phyloP scores from a whole-genome alignment of 2,797 vertebrate species.

The Anguilla obscura region DNA sequence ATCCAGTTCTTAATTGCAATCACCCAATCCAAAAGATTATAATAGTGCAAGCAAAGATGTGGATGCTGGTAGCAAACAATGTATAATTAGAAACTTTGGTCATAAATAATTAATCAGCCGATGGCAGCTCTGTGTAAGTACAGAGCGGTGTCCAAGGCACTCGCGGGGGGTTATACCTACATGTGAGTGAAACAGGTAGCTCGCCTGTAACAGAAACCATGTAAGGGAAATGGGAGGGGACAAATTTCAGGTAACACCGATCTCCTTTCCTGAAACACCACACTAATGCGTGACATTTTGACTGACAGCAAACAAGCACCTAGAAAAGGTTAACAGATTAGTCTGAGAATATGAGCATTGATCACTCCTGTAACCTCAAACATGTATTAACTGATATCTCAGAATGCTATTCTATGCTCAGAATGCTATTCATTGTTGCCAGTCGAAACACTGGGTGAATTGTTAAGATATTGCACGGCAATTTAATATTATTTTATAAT shows the following conservation, averaged over 20 bases:
- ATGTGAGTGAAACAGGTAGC: constrained; percentile 7
- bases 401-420: neutral
- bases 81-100: constrained; percentile 12
- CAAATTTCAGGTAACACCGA: neutral
- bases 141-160: neutral
- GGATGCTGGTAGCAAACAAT: neutral
- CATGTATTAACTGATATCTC: neutral
- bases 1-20: neutral
- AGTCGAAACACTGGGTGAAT: neutral
- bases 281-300: neutral
- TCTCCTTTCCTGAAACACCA: neutral
- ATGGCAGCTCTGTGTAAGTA: constrained; percentile 24
- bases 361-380: no score
- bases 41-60: neutral
- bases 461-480: neutral
- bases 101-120: constrained; percentile 20
- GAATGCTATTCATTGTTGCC: neutral
- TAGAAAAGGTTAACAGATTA: neutral
- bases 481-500: neutral
- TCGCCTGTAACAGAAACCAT: constrained; percentile 1
- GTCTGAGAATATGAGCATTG: neutral
- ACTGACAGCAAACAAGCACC: neutral
- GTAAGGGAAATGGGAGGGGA: neutral
- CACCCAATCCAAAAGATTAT: neutral
- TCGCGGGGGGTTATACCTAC: neutral